Base-by-base conservation (phyloP, 1,140 invertebrate genomes). In the Hypsibius dujardini region DNA sequence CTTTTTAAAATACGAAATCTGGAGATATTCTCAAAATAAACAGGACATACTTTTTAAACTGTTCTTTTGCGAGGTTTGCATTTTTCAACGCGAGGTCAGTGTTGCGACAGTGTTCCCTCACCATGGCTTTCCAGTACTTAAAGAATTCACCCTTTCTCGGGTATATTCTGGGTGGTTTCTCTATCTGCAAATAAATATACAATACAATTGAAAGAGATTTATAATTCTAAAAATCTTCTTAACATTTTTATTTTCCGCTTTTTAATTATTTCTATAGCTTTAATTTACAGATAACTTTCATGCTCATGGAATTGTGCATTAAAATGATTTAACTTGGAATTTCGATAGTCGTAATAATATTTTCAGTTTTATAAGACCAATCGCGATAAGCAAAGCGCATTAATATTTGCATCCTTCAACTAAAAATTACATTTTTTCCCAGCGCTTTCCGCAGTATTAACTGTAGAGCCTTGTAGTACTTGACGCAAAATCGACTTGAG, bases 401-500 rank as follows among this genome's bases (percentile, higher is more conserved):
- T 12, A 56, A 56, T 0, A 12, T 56, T n/a, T 56, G 7, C 7
- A 56, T 56, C 7, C 7, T 56, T 12, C 50, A 56, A 56, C 50
- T n/a, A 56, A 56, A 7, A 56, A 56, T 56, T 56, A 56, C 50
- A 7, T 56, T 56, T 56, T n/a, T 56, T 56, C n/a, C 45, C 62
- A 67, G 45, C 62, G 12, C 62, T 67, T 45, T 12, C 12, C 45
- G 62, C 62, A 67, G 12, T 42, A 7, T 15, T 7, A 7, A 45
- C 12, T 67, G 12, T 12, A 67, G 3, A 67, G 42, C 12, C 45
- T 3, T 45, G 45, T 42, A 67, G 45, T 12, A 67, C 42, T 15
- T 7, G 71, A 59, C 73, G 60, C 3, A 75, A 7, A 1, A 76
- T 40, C 46, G 76, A 73, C 69, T 74, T 75, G 77, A 46, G 69